A percentile compares a stretch with the other conserved stretches of the same genome.
These are phyloP conservation scores for Psephotus haematonotus DNA, from an alignment of 2,113 vertebrate species.

Conservation along the genomic window DNA sequence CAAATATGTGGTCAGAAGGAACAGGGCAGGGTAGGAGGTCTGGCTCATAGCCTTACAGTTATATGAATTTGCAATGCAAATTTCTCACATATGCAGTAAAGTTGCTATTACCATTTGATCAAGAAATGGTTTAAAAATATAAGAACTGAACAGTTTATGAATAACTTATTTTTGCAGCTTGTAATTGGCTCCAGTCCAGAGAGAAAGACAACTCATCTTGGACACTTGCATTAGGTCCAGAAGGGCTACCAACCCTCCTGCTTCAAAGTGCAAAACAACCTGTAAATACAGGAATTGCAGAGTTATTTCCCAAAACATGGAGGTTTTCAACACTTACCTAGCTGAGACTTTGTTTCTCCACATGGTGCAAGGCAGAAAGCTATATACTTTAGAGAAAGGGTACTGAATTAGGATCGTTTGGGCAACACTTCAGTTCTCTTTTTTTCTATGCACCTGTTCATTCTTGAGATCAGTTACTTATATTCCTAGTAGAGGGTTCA, in stretches of 20 bases:
- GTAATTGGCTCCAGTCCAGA: background rate
- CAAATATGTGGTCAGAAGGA: constrained; percentile 14
- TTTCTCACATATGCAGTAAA: constrained; percentile 4
- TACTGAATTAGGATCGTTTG: background rate
- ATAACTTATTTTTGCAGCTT: background rate
- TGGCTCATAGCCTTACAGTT: constrained; percentile 14
- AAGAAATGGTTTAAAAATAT: constrained; percentile 14
- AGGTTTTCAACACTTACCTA: background rate
- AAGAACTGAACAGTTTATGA: background rate
- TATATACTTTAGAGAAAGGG: background rate
- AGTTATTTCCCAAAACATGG: background rate
- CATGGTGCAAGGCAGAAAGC: background rate
- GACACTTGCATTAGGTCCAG: background rate
- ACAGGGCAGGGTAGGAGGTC: constrained; percentile 47
- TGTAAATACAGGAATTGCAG: background rate
- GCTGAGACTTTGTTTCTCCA: background rate
- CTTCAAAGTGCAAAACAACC: background rate
- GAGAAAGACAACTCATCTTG: background rate
- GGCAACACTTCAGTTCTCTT: background rate
- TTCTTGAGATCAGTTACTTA: background rate
- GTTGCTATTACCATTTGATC: constrained; percentile 13
- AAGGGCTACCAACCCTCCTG: background rate
- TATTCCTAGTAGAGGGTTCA: background rate
- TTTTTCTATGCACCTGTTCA: background rate
- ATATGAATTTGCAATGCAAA: constrained; percentile 47